Evolutionary conservation across 1,140 invertebrate genomes (phyloP).

Genomic region (Epicauta chinensis): DNA sequence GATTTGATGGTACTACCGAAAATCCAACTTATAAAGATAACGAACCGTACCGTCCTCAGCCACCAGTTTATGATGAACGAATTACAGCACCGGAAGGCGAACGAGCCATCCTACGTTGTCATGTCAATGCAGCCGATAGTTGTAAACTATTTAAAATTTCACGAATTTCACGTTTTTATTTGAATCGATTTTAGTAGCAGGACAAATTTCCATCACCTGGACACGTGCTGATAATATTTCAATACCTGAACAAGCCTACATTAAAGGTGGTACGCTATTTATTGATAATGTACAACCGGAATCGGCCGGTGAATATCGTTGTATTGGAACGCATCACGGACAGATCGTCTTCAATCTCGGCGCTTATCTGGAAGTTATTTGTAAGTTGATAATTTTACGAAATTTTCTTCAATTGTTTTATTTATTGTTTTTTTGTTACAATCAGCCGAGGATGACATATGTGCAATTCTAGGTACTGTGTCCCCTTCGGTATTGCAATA

Average conservation of each 20-base stretch:
- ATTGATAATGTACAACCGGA: constrained; percentile 57
- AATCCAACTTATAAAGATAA: constrained; percentile 5
- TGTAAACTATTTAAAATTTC: background rate
- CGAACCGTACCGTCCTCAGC: constrained; percentile 7
- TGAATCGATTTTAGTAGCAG: constrained; percentile 13
- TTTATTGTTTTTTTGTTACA: constrained; percentile 27
- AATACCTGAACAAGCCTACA: constrained; percentile 54
- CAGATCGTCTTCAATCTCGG: constrained; percentile 22
- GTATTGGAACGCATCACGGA: constrained; percentile 47
- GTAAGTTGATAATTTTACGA: constrained; percentile 23
- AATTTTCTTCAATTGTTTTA: constrained; percentile 7
- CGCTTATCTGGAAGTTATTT: constrained; percentile 27
- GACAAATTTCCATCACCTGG: constrained; percentile 46
- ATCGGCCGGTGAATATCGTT: constrained; percentile 74
- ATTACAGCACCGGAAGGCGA: constrained; percentile 56
- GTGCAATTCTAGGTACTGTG: constrained; percentile 36
- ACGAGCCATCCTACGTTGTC: constrained; percentile 59
- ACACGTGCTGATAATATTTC: constrained; percentile 53
- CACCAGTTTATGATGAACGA: constrained; percentile 20
- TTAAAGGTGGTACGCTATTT: constrained; percentile 53
- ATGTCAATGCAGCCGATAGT: constrained; percentile 31
- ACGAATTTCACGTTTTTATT: background rate
- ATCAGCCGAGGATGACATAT: constrained; percentile 37
- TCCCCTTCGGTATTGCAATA: constrained; percentile 23
- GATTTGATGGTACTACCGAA: constrained; percentile 3